A percentile compares a stretch with the other conserved stretches of the same genome.
Evolutionary conservation across 1,140 invertebrate species (phyloP).

Genomic region (Lucilia cuprina): DNA sequence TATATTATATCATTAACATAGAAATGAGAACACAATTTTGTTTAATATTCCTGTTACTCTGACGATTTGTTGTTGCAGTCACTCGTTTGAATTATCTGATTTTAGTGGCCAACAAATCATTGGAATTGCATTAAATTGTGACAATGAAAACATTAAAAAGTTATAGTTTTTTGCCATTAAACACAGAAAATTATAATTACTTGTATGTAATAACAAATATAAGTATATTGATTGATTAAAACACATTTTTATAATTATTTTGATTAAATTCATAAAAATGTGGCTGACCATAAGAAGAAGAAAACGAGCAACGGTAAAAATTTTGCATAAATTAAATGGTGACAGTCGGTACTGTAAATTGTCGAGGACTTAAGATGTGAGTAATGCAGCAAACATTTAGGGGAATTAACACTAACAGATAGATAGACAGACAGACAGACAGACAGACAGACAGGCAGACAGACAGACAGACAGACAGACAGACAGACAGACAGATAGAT

Average conservation of each 20-base stretch:
- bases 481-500: no score
- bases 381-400: neutral
- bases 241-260: neutral
- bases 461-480: no score
- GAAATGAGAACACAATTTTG: neutral
- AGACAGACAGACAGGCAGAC: no score
- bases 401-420: no score
- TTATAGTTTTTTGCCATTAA: neutral
- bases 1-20: slow-evolving; percentile 10
- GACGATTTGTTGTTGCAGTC: neutral
- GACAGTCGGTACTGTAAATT: neutral
- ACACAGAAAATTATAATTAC: neutral
- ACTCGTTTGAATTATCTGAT: neutral
- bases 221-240: neutral
- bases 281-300: neutral
- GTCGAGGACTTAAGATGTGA: no score
- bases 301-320: neutral
- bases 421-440: no score
- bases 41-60: neutral
- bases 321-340: neutral
- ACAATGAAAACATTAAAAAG: slow-evolving; percentile 13
- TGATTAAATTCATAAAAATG: slow-evolving; percentile 6
- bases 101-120: neutral
- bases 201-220: neutral
- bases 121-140: neutral